Evolutionary conservation across 2,888 invertebrate species (phyloP), one percentile per base, ranked within the genome.

Genomic region (Lumbricus terrestris): DNA sequence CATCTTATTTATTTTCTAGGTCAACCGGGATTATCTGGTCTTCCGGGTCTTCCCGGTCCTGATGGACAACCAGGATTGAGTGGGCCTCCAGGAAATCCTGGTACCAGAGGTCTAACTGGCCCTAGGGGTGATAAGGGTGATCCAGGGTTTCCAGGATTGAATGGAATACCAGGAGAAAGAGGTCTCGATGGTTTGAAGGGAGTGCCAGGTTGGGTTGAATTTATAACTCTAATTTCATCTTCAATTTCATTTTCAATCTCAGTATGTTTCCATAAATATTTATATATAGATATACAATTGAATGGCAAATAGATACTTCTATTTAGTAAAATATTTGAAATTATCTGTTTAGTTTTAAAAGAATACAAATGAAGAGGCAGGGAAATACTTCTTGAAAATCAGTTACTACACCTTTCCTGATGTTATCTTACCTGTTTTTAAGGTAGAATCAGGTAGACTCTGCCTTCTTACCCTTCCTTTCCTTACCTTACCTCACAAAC

Each of bases 141-240:
- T 2, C 94, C 95, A 92, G 97, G 97, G 91, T 93, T 93, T 3
- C 95, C 96, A 90, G 96, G 96, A 8, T 91, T 83, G 91, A 16
- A 91, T 93, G 92, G 92, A 29, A 47, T 34, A 1, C 37, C n/a
- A 35, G 92, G 92, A n/a, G 34, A 38, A 20, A 82, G 38, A 89
- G 91, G 91, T 91, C 82, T 89, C 40, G 83, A 88, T 13, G 94
- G 91, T 16, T 33, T 42, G 85, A 23, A 82, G 5, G 88, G 90
- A 23, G 47, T 42, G 5, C 3, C 0, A 88, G 88, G 88, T 88
- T 40, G 33, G 37, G 29, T 85, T 23, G 11, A 13, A 69, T n/a
- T 11, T 69, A n/a, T 69, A 16, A 11, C 18, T 35, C 35, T 85
- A 8, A 85, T 85, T 35, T 85, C 83, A 83, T 83, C 83, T 34